Evolutionary conservation across 1,140 invertebrate species (phyloP), one percentile per base, ranked within the genome.

Genomic region (Lordiphosa mommai): DNA sequence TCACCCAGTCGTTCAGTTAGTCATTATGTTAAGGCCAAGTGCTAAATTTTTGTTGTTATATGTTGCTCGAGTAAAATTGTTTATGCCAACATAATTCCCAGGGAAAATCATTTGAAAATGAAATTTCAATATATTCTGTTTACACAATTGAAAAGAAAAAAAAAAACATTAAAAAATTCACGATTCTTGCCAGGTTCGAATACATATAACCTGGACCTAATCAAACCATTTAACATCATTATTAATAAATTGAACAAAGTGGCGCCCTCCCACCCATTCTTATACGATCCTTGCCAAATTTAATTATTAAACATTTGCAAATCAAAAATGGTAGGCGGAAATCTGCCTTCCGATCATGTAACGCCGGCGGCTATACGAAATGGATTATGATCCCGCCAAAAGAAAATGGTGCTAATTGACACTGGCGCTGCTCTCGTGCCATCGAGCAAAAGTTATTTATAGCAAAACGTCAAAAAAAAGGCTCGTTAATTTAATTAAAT

Each of bases 11-110:
- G n/a, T n/a, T n/a, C 16, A 65, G 43, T 51, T 37, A 34, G 36
- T 37, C 56, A 27, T n/a, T n/a, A n/a, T n/a, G n/a, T n/a, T n/a
- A 27, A 48, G 48, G 67, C 68, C 74, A 66, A 43, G 40, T 8
- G 13, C 12, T 29, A 10, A 27, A 6, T 29, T 10, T 13, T 3
- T 43, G n/a, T n/a, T 2, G 20, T 6, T 27, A 17, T 27, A 4
- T 40, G 4, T 41, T n/a, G 23, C 40, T 43, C 2, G 23, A 6
- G 23, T 41, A 17, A 43, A 43, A 43, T 43, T 43, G 38, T 41
- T 41, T 41, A 41, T 41, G 17, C 17, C 38, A 41, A 41, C 38
- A 41, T 12, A 20, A 43, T 43, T 43, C 27, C n/a, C n/a, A 5
- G 13, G 40, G 17, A 41, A 41, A 41, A 23, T 41, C 16, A 23